Evolutionary conservation across 2,888 invertebrate species (phyloP).

Genomic region (Holacanthella duospinosa): DNA sequence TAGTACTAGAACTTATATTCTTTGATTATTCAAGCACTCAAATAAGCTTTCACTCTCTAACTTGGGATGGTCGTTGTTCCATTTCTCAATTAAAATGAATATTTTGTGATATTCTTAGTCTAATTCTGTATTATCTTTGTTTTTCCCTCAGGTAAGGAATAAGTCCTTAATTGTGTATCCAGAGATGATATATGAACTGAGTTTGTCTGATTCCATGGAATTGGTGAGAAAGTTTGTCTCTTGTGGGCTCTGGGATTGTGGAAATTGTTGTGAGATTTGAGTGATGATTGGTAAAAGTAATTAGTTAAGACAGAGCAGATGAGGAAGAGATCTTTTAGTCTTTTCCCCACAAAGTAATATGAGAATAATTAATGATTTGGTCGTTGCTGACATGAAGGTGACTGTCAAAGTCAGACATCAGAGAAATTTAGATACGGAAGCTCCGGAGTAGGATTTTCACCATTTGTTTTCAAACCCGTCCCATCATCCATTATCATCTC

Average conservation of each 20-base stretch:
- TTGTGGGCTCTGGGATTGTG: neutral
- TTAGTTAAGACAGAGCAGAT: conserved; percentile 2
- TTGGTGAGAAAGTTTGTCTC: too few relatives aligned
- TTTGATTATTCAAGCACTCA: too few relatives aligned
- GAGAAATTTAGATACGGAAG: neutral
- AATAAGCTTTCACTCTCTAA: too few relatives aligned
- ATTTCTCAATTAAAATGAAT: too few relatives aligned
- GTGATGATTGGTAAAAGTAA: neutral
- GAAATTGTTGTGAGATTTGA: neutral
- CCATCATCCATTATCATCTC: conserved; percentile 9
- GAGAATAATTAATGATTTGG: conserved; percentile 31
- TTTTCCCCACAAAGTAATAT: too few relatives aligned
- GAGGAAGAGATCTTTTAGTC: too few relatives aligned
- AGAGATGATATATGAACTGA: too few relatives aligned
- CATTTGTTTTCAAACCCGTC: too few relatives aligned
- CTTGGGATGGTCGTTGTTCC: too few relatives aligned
- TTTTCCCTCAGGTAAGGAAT: conserved; percentile 8
- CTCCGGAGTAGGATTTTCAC: conserved; percentile 6
- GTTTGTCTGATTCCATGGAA: too few relatives aligned
- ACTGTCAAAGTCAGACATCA: conserved; percentile 13
- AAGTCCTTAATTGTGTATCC: too few relatives aligned
- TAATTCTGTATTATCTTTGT: conserved; percentile 6
- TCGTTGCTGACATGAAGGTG: conserved; percentile 23
- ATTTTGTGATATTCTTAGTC: neutral
- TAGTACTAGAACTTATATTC: too few relatives aligned